Evolutionary conservation across 2,113 vertebrate genomes (phyloP).

Genomic region (Forbesichthys agassizii): DNA sequence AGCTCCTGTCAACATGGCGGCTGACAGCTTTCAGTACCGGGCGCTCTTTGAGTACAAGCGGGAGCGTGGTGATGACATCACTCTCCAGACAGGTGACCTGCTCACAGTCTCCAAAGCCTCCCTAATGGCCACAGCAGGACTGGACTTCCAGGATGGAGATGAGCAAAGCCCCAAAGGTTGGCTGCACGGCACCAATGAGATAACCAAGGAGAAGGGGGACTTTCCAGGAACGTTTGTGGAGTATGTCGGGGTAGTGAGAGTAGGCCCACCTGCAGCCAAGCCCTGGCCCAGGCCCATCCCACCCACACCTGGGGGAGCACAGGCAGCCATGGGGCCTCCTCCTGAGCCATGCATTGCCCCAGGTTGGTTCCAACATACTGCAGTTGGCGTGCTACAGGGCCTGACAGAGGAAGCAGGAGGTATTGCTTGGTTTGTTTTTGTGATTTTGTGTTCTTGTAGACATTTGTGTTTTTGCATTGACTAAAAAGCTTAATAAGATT

Average conservation of each 20-base stretch:
- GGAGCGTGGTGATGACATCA: constrained; percentile 79
- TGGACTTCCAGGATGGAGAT: constrained; percentile 77
- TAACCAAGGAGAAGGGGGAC: constrained; percentile 81
- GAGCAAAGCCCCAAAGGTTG: constrained; percentile 78
- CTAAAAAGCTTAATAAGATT: background rate
- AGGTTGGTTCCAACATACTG: constrained; percentile 70
- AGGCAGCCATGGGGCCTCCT: constrained; percentile 33
- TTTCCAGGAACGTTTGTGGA: constrained; percentile 85
- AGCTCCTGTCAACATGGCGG: constrained; percentile 66
- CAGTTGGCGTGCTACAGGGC: background rate
- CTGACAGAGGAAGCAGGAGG: background rate
- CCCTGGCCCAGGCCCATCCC: constrained; percentile 75
- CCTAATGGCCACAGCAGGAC: constrained; percentile 53
- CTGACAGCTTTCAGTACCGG: constrained; percentile 80
- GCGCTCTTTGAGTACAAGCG: constrained; percentile 82
- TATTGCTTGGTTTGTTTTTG: background rate
- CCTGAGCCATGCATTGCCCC: constrained; percentile 39
- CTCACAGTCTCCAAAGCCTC: constrained; percentile 74
- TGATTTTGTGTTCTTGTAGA: background rate
- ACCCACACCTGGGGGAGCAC: constrained; percentile 40
- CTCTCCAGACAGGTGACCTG: constrained; percentile 78
- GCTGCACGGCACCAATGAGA: constrained; percentile 82
- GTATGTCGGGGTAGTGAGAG: constrained; percentile 71
- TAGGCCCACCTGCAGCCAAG: constrained; percentile 48
- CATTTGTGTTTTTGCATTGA: background rate